These are phyloP conservation scores for Tetranychus urticae DNA, from an alignment of 1,140 invertebrate genomes.

Conservation along the genomic window DNA sequence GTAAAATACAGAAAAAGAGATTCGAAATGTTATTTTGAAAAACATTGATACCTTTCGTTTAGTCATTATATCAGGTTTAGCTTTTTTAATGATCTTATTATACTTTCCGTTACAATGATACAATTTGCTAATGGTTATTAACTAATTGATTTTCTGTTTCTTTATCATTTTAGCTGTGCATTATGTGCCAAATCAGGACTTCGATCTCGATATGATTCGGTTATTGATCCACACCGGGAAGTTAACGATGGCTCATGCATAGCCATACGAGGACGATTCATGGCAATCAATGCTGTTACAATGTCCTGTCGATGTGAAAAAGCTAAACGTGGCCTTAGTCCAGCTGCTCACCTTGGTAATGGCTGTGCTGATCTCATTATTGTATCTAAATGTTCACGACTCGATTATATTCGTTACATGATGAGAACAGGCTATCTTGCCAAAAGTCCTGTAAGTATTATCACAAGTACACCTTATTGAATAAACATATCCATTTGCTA, in stretches of 20 bases:
- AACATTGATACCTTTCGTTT: too few relatives aligned
- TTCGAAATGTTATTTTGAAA: too few relatives aligned
- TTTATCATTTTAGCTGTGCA: conserved; percentile 7
- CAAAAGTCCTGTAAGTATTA: conserved; percentile 30
- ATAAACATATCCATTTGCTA: neutral
- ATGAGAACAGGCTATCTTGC: conserved; percentile 21
- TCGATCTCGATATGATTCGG: neutral
- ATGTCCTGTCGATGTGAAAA: conserved; percentile 50
- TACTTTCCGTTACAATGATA: too few relatives aligned
- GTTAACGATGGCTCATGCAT: conserved; percentile 22
- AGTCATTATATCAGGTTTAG: too few relatives aligned
- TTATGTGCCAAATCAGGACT: conserved; percentile 8
- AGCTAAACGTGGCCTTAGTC: conserved; percentile 47
- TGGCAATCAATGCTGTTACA: conserved; percentile 49
- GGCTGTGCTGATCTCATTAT: conserved; percentile 53
- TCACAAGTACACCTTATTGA: neutral
- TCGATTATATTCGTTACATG: conserved; percentile 46
- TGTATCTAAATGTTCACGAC: conserved; percentile 41
- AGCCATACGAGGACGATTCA: conserved; percentile 31
- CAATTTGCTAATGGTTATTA: too few relatives aligned
- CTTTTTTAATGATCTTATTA: too few relatives aligned
- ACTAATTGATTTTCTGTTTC: neutral
- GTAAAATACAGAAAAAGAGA: too few relatives aligned
- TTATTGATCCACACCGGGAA: neutral
- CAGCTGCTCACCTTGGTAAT: conserved; percentile 53